Evolutionary conservation across 1,140 invertebrate genomes (phyloP), one percentile per base, ranked within the genome.

Genomic region (Coelopa frigida): DNA sequence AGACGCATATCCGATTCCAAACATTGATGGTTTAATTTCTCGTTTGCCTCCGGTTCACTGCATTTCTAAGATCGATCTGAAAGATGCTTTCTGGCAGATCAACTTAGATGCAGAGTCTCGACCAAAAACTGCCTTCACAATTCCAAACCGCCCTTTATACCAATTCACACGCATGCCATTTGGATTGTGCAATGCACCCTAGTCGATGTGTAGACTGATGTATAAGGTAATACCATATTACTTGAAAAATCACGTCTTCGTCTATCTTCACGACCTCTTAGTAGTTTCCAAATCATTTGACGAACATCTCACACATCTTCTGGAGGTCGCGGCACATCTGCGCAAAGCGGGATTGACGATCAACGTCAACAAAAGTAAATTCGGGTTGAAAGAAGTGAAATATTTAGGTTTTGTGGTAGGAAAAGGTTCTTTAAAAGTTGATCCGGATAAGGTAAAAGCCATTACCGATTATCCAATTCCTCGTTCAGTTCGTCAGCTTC

Each of bases 201-300:
- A 49, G 38, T 12, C 12, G 12, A 35, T 49, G 31, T 44, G 41
- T n/a, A 18, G 39, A 22, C 29, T 48, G 15, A 48, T 41, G 46
- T 29, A 37, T 14, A 48, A 44, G 15, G 43, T 50, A 4, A 45
- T 50, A n/a, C 43, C 48, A 6, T 8, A 11, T 4, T 14, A 22
- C 7, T 29, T 49, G 7, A 27, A 27, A 7, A n/a, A 37, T 4
- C 21, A 29, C 22, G 47, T 44, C 3, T 44, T 44, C 22, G 41
- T 49, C 7, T 49, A 49, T 29, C 33, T 49, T 5, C 75, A 78
- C 53, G 76, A 78, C 44, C 56, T 76, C 3, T 44, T 76, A 0
- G 53, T 76, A 8, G 57, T 60, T 17, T 57, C 53, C 5, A 43
- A 52, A 4, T 59, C 48, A 7, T 65, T 65, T 36, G 59, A 73